Percentiles rank a stretch among this genome's conserved stretches.
These are phyloP conservation scores for Erebia ligea DNA, from an alignment of 2,888 invertebrate genomes.

Conservation along the genomic window DNA sequence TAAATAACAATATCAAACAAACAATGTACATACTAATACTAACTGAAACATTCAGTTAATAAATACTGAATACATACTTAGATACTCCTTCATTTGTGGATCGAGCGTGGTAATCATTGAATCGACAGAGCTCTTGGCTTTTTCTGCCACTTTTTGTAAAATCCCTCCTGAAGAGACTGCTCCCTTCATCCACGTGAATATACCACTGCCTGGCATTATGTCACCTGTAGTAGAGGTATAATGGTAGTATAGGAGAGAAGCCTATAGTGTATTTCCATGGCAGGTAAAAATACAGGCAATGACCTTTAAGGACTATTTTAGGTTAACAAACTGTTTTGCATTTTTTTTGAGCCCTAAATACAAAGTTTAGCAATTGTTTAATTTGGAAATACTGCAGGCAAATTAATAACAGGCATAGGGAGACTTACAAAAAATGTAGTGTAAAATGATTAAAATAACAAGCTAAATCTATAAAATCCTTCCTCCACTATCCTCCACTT, in stretches of 20 bases:
- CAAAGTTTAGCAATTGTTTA: neutral
- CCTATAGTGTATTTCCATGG: too few species aligned
- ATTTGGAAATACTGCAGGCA: neutral
- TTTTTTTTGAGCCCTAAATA: too few species aligned
- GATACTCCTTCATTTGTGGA: constrained; percentile 94
- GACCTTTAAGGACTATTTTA: too few species aligned
- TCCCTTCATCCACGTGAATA: constrained; percentile 88
- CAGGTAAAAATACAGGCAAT: too few species aligned
- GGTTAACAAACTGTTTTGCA: too few species aligned
- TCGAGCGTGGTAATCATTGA: constrained; percentile 94
- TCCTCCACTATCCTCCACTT: too few species aligned
- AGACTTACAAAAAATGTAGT: neutral
- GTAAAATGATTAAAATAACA: neutral
- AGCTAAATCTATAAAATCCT: neutral
- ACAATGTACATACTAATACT: too few species aligned
- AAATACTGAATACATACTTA: constrained; percentile 85
- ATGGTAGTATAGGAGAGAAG: neutral
- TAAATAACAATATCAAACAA: too few species aligned
- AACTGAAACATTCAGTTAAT: neutral
- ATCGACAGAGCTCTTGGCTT: constrained; percentile 91
- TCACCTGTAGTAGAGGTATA: constrained; percentile 58
- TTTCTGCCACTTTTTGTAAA: constrained; percentile 87
- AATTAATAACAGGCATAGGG: neutral
- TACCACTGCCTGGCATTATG: constrained; percentile 81
- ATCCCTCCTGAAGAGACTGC: constrained; percentile 86